Conservation (phyloP, 37 sponge, comb jelly and placozoan genomes). For the Crambe crambe region DNA sequence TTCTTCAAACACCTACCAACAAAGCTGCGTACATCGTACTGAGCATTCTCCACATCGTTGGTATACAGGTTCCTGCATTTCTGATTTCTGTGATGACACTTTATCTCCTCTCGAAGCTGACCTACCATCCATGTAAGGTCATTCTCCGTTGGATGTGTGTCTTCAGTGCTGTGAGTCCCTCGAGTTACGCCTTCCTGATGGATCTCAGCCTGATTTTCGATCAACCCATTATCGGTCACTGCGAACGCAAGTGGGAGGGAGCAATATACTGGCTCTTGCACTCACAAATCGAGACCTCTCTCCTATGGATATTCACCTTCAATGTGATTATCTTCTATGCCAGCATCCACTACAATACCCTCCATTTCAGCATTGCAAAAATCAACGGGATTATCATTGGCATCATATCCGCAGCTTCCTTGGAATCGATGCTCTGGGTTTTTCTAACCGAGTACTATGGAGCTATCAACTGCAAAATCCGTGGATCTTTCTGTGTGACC, state of each 20-base stretch:
- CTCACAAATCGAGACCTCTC: not conserved
- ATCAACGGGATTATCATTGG: not conserved
- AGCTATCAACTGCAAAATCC: not conserved
- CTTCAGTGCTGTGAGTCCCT: not conserved
- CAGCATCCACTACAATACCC: not conserved
- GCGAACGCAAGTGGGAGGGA: not conserved
- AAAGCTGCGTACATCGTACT: not conserved
- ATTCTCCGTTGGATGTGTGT: not conserved
- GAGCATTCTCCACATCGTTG: not conserved
- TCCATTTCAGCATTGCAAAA: not conserved
- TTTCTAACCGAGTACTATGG: not conserved
- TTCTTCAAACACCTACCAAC: not conserved
- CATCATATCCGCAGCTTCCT: not conserved
- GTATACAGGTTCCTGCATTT: not conserved
- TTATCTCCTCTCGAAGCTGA: not conserved
- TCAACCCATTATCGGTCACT: not conserved
- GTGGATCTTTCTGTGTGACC: not conserved
- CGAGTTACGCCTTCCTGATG: not conserved
- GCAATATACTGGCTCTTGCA: not conserved
- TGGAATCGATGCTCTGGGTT: not conserved
- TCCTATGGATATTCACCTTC: not conserved
- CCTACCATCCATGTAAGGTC: not conserved
- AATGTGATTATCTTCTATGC: not conserved
- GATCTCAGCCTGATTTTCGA: not conserved
- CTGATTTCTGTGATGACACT: not conserved